A percentile compares a stretch with the other conserved stretches of the same genome.
Evolutionary conservation across 2,888 invertebrate species (phyloP).

Genomic region (Mesorhabditis spiculigera): DNA sequence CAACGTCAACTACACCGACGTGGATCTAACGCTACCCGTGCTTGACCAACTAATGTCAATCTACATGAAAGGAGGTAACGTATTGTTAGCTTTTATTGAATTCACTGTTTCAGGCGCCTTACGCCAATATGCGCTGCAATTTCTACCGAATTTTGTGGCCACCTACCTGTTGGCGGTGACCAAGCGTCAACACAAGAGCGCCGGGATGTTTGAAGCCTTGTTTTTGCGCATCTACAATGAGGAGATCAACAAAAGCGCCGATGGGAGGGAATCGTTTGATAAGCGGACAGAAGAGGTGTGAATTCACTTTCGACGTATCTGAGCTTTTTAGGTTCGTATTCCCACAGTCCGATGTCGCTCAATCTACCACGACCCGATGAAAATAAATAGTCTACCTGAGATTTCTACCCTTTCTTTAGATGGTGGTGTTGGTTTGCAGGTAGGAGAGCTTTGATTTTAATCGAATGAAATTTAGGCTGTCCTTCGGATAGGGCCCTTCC

Average conservation of each 20-base stretch:
- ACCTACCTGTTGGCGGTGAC: conserved; percentile 43
- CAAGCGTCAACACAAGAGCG: conserved; percentile 43
- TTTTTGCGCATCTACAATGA: conserved; percentile 57
- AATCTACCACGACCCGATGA: conserved; percentile 84
- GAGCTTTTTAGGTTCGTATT: conserved; percentile 67
- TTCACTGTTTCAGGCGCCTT: conserved; percentile 36
- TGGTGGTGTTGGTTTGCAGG: conserved; percentile 27
- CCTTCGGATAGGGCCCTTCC: conserved; percentile 84
- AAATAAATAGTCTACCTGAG: conserved; percentile 66
- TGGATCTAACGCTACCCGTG: conserved; percentile 47
- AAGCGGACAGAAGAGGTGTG: conserved; percentile 68
- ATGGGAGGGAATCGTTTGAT: not conserved
- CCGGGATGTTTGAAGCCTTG: conserved; percentile 51
- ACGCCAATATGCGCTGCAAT: conserved; percentile 49
- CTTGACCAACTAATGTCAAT: conserved; percentile 52
- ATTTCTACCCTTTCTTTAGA: conserved; percentile 23
- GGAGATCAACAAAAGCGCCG: conserved; percentile 38
- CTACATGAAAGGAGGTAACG: conserved; percentile 49
- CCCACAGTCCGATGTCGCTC: conserved; percentile 86
- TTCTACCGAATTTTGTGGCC: conserved; percentile 44
- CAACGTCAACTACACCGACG: conserved; percentile 49
- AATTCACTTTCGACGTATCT: not conserved
- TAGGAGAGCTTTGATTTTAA: conserved; percentile 8
- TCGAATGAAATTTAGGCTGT: conserved; percentile 24
- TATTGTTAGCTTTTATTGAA: conserved; percentile 10